These are phyloP conservation scores for Basileuterus tristriatus DNA, from an alignment of 2,797 vertebrate genomes.

Conservation along the genomic window DNA sequence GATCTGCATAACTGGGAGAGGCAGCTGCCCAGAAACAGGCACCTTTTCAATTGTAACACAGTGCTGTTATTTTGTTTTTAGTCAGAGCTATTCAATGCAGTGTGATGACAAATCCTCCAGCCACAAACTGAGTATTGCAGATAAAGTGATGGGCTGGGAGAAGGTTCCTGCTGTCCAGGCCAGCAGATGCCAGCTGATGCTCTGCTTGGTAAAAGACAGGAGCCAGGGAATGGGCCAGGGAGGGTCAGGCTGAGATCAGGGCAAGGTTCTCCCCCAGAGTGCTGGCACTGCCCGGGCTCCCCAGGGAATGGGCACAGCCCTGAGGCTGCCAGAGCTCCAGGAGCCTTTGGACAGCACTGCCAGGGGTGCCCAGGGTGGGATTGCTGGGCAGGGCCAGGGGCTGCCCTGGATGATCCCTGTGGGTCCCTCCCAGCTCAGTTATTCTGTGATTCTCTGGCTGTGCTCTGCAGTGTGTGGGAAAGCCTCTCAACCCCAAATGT, in stretches of 20 bases:
- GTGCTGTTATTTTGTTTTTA: not conserved
- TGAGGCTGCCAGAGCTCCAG: not conserved
- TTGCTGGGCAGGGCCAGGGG: rapidly evolving
- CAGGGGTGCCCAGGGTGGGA: not conserved
- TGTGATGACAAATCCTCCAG: not conserved
- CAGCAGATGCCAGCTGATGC: not conserved
- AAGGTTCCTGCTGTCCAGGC: not conserved
- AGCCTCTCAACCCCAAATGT: not conserved
- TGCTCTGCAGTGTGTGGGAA: not conserved
- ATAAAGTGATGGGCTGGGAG: not conserved
- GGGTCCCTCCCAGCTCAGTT: not conserved
- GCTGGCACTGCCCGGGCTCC: not conserved
- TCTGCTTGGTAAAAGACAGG: not conserved
- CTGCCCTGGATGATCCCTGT: rapidly evolving
- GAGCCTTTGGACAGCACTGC: rapidly evolving
- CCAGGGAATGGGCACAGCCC: not conserved
- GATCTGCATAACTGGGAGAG: not conserved
- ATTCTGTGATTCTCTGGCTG: not conserved
- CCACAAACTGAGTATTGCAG: not conserved
- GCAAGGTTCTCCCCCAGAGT: not conserved
- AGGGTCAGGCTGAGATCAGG: rapidly evolving
- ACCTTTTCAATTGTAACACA: not conserved
- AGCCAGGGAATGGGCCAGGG: rapidly evolving
- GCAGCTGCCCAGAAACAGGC: not conserved
- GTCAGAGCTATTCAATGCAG: not conserved